Conservation (phyloP, 92 coral and sea anemone species). For the Scolanthus callimorphus region DNA sequence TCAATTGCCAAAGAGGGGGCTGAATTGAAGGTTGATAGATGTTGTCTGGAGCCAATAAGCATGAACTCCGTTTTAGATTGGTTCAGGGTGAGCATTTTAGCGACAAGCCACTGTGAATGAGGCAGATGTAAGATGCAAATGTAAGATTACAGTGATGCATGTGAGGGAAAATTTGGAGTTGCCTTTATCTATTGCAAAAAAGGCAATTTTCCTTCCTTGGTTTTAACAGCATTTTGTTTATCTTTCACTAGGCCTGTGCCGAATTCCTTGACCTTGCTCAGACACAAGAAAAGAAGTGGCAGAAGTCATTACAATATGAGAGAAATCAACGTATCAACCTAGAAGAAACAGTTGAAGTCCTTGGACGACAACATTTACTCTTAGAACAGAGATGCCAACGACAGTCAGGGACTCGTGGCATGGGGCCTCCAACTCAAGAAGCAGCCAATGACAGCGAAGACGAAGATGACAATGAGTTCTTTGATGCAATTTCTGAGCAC, state of each 20-base stretch:
- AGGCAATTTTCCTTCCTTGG: too few relatives aligned
- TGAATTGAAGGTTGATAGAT: too few relatives aligned
- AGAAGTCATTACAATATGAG: slow-evolving; percentile 73
- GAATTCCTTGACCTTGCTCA: slow-evolving; percentile 96
- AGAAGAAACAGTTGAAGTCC: slow-evolving; percentile 94
- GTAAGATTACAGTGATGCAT: too few relatives aligned
- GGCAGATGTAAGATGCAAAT: too few relatives aligned
- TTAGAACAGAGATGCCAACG: slow-evolving; percentile 83
- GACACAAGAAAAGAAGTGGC: slow-evolving; percentile 94
- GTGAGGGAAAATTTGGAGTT: too few relatives aligned
- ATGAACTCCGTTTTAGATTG: too few relatives aligned
- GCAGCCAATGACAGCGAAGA: slow-evolving; percentile 58
- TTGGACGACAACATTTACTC: slow-evolving; percentile 88
- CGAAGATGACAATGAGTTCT: slow-evolving; percentile 93
- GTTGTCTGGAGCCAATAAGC: too few relatives aligned
- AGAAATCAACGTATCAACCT: slow-evolving; percentile 80
- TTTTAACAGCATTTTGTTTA: background rate
- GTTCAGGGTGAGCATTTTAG: too few relatives aligned
- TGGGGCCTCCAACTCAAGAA: slow-evolving; percentile 39
- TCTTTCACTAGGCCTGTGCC: slow-evolving; percentile 81
- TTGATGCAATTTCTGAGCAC: slow-evolving; percentile 94
- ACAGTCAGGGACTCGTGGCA: slow-evolving; percentile 48
- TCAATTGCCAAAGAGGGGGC: too few relatives aligned
- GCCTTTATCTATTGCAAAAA: too few relatives aligned
- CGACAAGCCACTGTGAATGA: too few relatives aligned